phyloP scores from a whole-genome alignment of 2,888 invertebrate genomes.

The Pyrrhosoma nymphula region DNA sequence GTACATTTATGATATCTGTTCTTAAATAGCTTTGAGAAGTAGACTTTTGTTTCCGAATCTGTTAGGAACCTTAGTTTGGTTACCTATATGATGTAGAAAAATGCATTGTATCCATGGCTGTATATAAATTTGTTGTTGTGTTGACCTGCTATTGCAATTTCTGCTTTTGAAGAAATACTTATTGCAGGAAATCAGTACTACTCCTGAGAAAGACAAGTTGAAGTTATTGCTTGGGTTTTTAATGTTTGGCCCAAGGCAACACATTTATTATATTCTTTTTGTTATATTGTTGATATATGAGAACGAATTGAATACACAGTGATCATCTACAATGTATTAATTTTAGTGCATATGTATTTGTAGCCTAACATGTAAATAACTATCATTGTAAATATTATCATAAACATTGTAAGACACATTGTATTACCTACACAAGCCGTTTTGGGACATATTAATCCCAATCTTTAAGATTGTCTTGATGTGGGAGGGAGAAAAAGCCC shows the following conservation, averaged over 20 bases:
- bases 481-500: neutral
- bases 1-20: neutral
- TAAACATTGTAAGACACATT: neutral
- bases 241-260: neutral
- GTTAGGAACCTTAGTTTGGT: neutral
- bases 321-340: slow-evolving; percentile 34
- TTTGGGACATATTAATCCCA: neutral
- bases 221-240: slow-evolving; percentile 29
- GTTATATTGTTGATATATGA: neutral
- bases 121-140: neutral
- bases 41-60: neutral
- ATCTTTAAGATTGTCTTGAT: neutral
- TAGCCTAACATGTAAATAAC: neutral
- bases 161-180: neutral
- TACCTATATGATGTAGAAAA: neutral
- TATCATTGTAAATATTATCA: neutral
- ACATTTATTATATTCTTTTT: neutral
- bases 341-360: neutral
- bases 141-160: neutral
- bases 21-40: neutral
- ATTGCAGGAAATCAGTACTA: neutral
- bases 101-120: neutral
- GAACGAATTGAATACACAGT: neutral
- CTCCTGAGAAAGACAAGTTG: neutral
- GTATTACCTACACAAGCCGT: neutral